Evolutionary conservation across 2,888 invertebrate genomes (phyloP), one percentile per base, ranked within the genome.

Genomic region (Calliopum simillimum): DNA sequence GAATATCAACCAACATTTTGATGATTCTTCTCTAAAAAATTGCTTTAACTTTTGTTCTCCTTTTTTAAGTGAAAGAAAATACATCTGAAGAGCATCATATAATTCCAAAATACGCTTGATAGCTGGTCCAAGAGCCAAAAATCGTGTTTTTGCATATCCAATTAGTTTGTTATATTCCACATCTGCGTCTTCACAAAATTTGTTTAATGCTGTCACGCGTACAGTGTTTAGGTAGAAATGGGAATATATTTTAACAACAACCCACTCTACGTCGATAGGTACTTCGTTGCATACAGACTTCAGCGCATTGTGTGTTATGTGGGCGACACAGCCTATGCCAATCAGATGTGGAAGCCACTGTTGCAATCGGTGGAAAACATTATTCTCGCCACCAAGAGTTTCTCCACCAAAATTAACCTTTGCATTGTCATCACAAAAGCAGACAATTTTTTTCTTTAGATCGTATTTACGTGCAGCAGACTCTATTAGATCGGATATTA

Each of bases 231-330:
- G n/a, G 25, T 74, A 72, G 14, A 69, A 70, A 58, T 72, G 64
- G 8, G 70, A 70, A 53, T 74, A 74, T 59, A 70, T 74, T 69
- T 74, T 72, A 25, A 74, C 72, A 63, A 74, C 63, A 55, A 68
- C 41, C 14, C 44, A 46, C 53, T 72, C 69, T 11, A 69, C 68
- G 53, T 72, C 68, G 23, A 73, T 71, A 53, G 71, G 70, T 43
- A 71, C 56, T 63, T 43, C 55, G 13, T 73, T 69, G 53, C 65
- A 71, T 59, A 68, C 73, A 55, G 19, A 47, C 65, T 69, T 69
- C 14, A 71, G 33, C 16, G 72, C 68, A 72, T 73, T 70, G 69
- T 73, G 70, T 5, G 68, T 56, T 47, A 73, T 70, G 59, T 73
- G 73, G 19, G 71, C 73, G 8, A 43, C 59, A 55, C 71, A 73